Base-by-base conservation (phyloP, 1,140 invertebrate genomes). In the Aphaenogaster ashmeadi region DNA sequence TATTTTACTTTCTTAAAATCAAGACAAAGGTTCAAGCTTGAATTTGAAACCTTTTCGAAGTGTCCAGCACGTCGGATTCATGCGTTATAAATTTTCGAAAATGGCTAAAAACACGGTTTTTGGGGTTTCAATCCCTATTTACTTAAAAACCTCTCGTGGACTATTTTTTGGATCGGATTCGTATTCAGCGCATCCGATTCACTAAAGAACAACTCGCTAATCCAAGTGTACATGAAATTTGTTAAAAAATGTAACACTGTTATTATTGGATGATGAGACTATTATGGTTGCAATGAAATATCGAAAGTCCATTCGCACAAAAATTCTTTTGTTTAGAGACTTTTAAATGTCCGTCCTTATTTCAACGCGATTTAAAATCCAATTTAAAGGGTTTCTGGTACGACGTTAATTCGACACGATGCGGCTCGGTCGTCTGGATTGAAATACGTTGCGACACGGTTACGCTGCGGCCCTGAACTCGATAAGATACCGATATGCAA, bases 381-480 rank as follows among this genome's bases (percentile, higher is more conserved):
- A 56, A 41, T 77, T 60, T 47, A 9, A 79, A 79, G 27, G 27
- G 27, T 44, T 78, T 79, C 52, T 11, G n/a, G n/a, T 13, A 21
- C 36, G 2, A 52, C 8, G 11, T 33, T 60, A 69, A 69, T 18
- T 21, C 36, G 7, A 72, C 38, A 36, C 41, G 44, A 33, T 18
- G 44, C 27, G 21, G 21, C 21, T 50, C 44, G n/a, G 8, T 60
- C 52, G 54, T 75, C 44, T 66, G 18, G 27, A 77, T 50, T 9
- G 33, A 58, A 60, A 77, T 15, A 69, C 47, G 47, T 56, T 15
- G 47, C 78, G 47, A 81, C 78, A 81, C 36, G 21, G 33, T 81
- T 81, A 81, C 47, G 15, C 15, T 15, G 60, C 64, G 78, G 78
- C 81, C 81, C 81, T 84, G 81, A 77, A 36, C 54, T 84, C 54